phyloP scores from a whole-genome alignment of 2,797 vertebrate species.

The Lacerta bilineata region DNA sequence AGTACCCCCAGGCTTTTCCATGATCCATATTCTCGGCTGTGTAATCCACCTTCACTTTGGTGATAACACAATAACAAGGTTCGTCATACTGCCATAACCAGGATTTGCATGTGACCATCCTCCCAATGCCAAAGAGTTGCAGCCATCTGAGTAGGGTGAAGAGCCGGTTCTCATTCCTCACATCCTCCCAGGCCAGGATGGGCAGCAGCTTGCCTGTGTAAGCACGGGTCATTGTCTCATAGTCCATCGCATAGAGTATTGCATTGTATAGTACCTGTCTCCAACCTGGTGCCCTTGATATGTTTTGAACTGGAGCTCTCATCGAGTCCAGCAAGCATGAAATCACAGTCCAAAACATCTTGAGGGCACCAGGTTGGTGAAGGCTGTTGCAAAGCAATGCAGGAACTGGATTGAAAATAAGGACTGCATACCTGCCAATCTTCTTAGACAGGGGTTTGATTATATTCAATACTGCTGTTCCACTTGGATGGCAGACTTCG shows the following conservation, averaged over 20 bases:
- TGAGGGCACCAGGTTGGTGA: no score
- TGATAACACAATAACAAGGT: conserved; percentile 91
- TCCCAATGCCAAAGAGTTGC: conserved; percentile 86
- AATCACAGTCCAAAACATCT: no score
- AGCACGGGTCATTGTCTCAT: conserved; percentile 89
- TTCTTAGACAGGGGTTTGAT: no score
- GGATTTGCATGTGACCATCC: conserved; percentile 89
- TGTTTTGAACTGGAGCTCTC: no score
- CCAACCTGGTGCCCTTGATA: no score
- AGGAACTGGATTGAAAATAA: no score
- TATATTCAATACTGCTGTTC: no score
- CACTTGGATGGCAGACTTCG: no score
- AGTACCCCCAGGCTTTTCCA: no score
- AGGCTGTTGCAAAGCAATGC: neutral
- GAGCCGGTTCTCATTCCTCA: conserved; percentile 85
- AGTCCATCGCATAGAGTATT: conserved; percentile 85
- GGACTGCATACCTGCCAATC: no score
- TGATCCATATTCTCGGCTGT: conserved; percentile 79
- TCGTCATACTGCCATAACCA: conserved; percentile 86
- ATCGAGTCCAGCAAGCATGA: no score
- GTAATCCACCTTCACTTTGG: conserved; percentile 88
- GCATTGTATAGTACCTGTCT: neutral
- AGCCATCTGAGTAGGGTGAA: conserved; percentile 84
- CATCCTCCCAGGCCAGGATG: conserved; percentile 87
- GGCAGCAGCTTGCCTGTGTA: conserved; percentile 86